Evolutionary conservation across 2,113 vertebrate species (phyloP).

Genomic region (Syngnathoides biaculeatus): DNA sequence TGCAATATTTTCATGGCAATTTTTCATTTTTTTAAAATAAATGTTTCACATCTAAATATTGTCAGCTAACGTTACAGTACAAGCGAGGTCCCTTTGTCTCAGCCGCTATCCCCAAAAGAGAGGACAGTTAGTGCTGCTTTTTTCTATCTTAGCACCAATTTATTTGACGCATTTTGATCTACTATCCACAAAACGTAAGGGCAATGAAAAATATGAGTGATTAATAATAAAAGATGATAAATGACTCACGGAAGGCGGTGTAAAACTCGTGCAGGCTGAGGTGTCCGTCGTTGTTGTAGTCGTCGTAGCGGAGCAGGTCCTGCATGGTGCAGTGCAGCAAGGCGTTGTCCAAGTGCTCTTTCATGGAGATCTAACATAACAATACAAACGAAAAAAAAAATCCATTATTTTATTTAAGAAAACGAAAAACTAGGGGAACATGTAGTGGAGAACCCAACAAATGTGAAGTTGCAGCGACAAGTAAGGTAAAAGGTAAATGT

Average conservation of each 20-base stretch:
- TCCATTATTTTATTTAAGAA: not conserved
- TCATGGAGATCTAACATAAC: slow-evolving; percentile 74
- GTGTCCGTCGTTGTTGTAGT: slow-evolving; percentile 84
- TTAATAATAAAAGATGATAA: not conserved
- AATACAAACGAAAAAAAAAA: not conserved
- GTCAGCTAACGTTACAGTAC: no score
- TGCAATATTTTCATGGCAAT: no score
- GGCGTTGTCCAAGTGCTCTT: slow-evolving; percentile 75
- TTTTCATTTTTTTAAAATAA: no score
- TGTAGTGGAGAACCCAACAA: no score
- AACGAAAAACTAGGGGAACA: not conserved
- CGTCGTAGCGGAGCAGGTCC: slow-evolving; percentile 90
- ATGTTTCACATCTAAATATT: no score
- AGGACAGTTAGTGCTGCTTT: no score
- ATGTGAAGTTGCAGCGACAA: no score
- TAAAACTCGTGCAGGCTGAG: slow-evolving; percentile 88
- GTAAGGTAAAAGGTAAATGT: no score
- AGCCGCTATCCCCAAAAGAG: no score
- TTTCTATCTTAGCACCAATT: not conserved
- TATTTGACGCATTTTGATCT: no score
- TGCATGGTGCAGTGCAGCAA: slow-evolving; percentile 80
- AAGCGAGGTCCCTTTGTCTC: no score
- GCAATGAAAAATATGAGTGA: not conserved
- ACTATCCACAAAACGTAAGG: not conserved
- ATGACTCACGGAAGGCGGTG: slow-evolving; percentile 90